phyloP scores from a whole-genome alignment of 1,140 invertebrate species.

The Neelides sp. region DNA sequence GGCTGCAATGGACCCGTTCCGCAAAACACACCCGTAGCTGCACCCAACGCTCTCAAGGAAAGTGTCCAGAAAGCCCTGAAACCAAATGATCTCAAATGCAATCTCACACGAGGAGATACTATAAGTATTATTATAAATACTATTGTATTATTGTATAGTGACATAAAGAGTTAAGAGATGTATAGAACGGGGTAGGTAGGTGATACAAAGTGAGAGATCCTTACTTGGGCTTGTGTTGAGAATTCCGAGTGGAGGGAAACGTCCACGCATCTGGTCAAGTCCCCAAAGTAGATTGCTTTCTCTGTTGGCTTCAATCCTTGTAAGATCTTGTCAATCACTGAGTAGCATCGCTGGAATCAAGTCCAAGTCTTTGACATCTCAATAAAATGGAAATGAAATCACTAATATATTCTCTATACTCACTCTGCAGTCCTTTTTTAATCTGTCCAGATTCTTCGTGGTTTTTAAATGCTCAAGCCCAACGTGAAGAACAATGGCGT shows the following conservation, averaged over 20 bases:
- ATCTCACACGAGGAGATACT: too few relatives aligned
- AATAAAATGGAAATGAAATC: not conserved
- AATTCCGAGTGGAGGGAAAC: slow-evolving; percentile 22
- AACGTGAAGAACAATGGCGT: slow-evolving; percentile 58
- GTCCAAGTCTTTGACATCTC: slow-evolving; percentile 10
- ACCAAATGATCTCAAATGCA: too few relatives aligned
- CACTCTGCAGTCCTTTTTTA: slow-evolving; percentile 62
- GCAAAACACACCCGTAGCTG: slow-evolving; percentile 61
- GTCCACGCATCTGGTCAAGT: slow-evolving; percentile 37
- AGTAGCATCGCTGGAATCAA: slow-evolving; percentile 45
- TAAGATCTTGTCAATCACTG: slow-evolving; percentile 57
- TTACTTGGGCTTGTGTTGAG: slow-evolving; percentile 3
- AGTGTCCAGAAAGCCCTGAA: slow-evolving; percentile 56
- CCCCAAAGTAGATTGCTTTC: slow-evolving; percentile 34
- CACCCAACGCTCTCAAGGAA: slow-evolving; percentile 62
- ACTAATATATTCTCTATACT: slow-evolving; percentile 8
- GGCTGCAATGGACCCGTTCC: slow-evolving; percentile 58
- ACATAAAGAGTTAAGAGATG: too few relatives aligned
- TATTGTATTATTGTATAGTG: too few relatives aligned
- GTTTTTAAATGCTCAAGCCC: slow-evolving; percentile 61
- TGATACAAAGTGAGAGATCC: too few relatives aligned
- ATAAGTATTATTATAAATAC: too few relatives aligned
- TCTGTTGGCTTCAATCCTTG: slow-evolving; percentile 43
- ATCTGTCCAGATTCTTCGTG: slow-evolving; percentile 59
- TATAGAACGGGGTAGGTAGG: too few relatives aligned